Evolutionary conservation across 1,140 invertebrate species (phyloP).

Genomic region (Apis laboriosa): DNA sequence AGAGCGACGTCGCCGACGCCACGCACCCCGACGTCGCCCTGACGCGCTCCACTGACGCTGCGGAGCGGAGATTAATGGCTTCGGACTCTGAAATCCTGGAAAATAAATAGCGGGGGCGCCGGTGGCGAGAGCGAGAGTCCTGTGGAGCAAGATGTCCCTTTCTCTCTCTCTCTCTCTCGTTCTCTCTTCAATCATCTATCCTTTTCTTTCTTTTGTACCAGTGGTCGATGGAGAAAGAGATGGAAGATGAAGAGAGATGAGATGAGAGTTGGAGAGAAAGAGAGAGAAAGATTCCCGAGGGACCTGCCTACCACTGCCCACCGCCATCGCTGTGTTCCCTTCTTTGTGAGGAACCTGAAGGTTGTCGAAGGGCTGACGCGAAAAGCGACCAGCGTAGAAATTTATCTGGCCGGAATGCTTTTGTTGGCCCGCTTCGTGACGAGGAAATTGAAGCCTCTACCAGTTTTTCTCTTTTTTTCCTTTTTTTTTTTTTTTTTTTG

Average conservation of each 20-base stretch:
- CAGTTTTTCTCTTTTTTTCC: background rate
- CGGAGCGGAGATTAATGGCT: constrained; percentile 79
- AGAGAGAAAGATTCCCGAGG: constrained; percentile 59
- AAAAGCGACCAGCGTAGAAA: constrained; percentile 53
- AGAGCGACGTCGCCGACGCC: constrained; percentile 73
- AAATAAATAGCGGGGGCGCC: constrained; percentile 79
- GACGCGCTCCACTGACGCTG: constrained; percentile 79
- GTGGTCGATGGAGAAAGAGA: background rate
- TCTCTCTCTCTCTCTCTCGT: constrained; percentile 31
- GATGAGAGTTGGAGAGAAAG: constrained; percentile 19
- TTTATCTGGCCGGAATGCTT: constrained; percentile 51
- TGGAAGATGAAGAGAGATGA: background rate
- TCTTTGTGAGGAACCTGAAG: constrained; percentile 57
- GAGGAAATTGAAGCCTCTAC: constrained; percentile 30
- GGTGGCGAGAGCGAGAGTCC: constrained; percentile 71
- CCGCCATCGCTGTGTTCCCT: constrained; percentile 47
- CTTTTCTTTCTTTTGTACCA: background rate
- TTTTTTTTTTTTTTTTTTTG: background rate
- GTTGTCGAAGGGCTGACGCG: constrained; percentile 60
- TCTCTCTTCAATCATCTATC: background rate
- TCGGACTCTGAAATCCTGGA: constrained; percentile 80
- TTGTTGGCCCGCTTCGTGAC: constrained; percentile 37
- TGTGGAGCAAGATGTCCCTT: constrained; percentile 62
- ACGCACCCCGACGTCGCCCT: constrained; percentile 78
- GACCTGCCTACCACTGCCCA: constrained; percentile 60